A percentile compares a stretch with the other conserved stretches of the same genome.
Conservation (phyloP, 1,140 invertebrate genomes). For the Drosophila tsacasi region DNA sequence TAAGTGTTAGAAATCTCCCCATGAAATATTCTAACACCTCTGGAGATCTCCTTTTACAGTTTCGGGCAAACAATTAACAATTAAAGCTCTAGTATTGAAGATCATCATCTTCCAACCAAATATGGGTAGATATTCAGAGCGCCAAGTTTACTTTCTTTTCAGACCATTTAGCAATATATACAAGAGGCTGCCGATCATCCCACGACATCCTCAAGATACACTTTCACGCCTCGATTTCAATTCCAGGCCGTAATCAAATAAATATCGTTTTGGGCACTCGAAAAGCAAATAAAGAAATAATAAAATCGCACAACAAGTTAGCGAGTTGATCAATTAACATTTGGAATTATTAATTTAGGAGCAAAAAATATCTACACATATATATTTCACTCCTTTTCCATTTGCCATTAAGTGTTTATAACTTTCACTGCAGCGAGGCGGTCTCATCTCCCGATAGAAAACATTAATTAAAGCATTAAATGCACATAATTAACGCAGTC, state of each 20-base stretch:
- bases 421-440: conserved; percentile 62
- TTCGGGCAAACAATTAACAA: conserved; percentile 10
- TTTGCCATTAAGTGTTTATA: conserved; percentile 60
- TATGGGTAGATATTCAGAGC: conserved; percentile 10
- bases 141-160: conserved; percentile 34
- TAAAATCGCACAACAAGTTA: conserved; percentile 57
- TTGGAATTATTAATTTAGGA: conserved; percentile 35
- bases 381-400: conserved; percentile 30
- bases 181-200: conserved; percentile 3
- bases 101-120: not conserved
- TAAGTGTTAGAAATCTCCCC: not conserved
- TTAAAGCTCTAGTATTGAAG: not conserved
- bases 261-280: conserved; percentile 22
- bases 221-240: conserved; percentile 37
- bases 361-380: conserved; percentile 20
- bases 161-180: conserved; percentile 12
- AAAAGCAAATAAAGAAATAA: conserved; percentile 2
- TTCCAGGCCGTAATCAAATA: conserved; percentile 32
- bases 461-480: conserved; percentile 76
- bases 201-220: conserved; percentile 30
- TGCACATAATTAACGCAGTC: conserved; percentile 71
- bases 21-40: not conserved
- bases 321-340: conserved; percentile 57
- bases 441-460: conserved; percentile 58
- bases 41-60: conserved; percentile 1